Evolutionary conservation across 2,113 vertebrate genomes (phyloP), one percentile per base, ranked within the genome.

Genomic region (Cyanoderma ruficeps): DNA sequence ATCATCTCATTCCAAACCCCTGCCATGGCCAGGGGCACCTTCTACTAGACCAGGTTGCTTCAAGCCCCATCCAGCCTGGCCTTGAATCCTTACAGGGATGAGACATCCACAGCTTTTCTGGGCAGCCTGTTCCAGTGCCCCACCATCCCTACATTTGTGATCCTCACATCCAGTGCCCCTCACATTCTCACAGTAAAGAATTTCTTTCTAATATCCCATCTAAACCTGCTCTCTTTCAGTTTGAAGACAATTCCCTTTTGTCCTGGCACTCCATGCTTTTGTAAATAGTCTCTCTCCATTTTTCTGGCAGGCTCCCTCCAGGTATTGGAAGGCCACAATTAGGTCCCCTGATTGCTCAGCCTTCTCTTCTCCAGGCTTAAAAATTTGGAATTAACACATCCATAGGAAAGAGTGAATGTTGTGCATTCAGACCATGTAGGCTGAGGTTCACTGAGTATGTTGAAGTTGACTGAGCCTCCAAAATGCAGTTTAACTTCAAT

Each of bases 1-100:
- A 42, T 49, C 35, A 24, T 27, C 30, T 49, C 0, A 0, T 55
- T 49, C 12, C 21, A 83, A 6, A 2, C 4, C 22, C 21, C 41
- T 55, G 30, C 30, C 30, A 55, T 19, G 11, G 30, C 21, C 31
- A 83, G 27, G 31, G 22, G 49, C 10, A 55, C 10, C 25, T 69
- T 61, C 18, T 21, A 49, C 15, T 42, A 37, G 6, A 15, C 7
- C 11, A 61, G n/a, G 30, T 16, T 76, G 17, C 15, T 63, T 41
- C 49, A 39, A 41, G 25, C 3, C 35, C 41, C 31, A 35, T 69
- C 24, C 63, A 56, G 13, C 18, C 35, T 61, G 17, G 31, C 18
- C 18, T 55, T 61, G n/a, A 31, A 35, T 33, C 10, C 4, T 39
- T 53, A 7, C 24, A 75, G 49, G 46, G n/a, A 41, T 31, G 21